phyloP scores from a whole-genome alignment of 1,140 invertebrate genomes.

The Zophobas morio region DNA sequence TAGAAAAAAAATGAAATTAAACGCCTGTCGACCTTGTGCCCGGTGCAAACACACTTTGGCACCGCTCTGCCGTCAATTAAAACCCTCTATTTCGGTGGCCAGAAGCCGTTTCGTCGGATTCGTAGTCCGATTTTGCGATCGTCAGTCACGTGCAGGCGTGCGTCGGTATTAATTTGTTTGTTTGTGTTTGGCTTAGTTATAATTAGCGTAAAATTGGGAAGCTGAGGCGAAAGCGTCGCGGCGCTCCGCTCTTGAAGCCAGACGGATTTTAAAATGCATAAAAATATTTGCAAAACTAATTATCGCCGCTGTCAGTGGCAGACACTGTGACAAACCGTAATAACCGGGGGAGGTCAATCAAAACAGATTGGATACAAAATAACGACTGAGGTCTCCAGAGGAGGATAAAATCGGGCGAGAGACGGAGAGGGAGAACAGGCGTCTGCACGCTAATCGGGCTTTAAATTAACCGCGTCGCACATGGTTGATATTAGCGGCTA shows the following conservation, averaged over 20 bases:
- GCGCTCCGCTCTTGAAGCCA: conserved; percentile 18
- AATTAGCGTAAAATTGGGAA: conserved; percentile 48
- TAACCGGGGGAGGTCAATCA: conserved; percentile 50
- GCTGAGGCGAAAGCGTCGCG: conserved; percentile 33
- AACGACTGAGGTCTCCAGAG: conserved; percentile 51
- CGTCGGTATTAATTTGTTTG: conserved; percentile 43
- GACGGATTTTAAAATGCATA: conserved; percentile 25
- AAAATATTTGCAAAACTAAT: conserved; percentile 50
- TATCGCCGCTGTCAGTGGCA: conserved; percentile 50
- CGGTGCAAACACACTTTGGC: too few relatives aligned
- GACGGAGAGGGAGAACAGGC: conserved; percentile 7
- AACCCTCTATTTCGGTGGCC: neutral
- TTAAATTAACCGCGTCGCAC: conserved; percentile 54
- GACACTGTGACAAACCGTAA: conserved; percentile 51
- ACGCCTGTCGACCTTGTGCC: too few relatives aligned
- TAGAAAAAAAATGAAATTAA: too few relatives aligned
- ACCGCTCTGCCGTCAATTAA: neutral
- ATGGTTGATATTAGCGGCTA: conserved; percentile 53
- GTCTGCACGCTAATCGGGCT: conserved; percentile 50
- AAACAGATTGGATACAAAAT: conserved; percentile 53
- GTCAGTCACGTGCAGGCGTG: conserved; percentile 30
- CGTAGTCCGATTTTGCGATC: neutral
- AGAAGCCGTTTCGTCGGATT: neutral
- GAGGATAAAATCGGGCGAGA: conserved; percentile 10
- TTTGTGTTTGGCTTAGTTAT: conserved; percentile 46